Percentiles rank a stretch among this genome's conserved stretches.
Evolutionary conservation across 30 jellyfish, hydroid and myxozoan species (phyloP).

Genomic region (Sanderia malayensis): DNA sequence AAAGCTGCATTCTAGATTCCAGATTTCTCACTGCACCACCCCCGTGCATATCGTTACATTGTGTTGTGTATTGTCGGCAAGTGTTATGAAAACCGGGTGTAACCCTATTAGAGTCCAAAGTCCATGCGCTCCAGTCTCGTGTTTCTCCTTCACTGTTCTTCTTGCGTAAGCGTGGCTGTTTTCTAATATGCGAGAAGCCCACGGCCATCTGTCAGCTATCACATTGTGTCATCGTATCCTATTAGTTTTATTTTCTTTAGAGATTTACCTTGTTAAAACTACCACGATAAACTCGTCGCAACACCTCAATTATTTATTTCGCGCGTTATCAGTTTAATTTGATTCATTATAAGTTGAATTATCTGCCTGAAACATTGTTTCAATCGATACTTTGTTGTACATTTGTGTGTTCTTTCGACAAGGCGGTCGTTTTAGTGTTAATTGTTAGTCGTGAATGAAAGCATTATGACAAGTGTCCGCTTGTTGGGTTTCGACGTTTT

Average conservation of each 20-base stretch:
- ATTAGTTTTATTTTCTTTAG: slow-evolving; percentile 42
- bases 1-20: no score
- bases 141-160: no score
- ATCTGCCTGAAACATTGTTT: background rate
- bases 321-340: background rate
- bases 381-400: background rate
- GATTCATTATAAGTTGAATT: background rate
- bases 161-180: slow-evolving; percentile 32
- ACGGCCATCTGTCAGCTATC: slow-evolving; percentile 47
- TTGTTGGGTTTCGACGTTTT: no score
- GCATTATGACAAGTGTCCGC: no score
- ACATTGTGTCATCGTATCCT: slow-evolving; percentile 64
- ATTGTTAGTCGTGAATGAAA: no score
- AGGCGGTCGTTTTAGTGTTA: background rate
- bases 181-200: slow-evolving; percentile 22
- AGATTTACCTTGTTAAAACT: slow-evolving; percentile 26
- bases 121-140: no score
- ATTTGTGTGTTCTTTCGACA: background rate
- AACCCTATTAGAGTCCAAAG: no score
- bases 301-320: background rate
- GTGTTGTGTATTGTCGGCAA: no score
- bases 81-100: no score
- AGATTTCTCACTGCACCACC: no score
- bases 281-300: background rate
- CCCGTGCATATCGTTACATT: no score